Conservation (phyloP, 2,797 vertebrate genomes). For the Falco novaeseelandiae region DNA sequence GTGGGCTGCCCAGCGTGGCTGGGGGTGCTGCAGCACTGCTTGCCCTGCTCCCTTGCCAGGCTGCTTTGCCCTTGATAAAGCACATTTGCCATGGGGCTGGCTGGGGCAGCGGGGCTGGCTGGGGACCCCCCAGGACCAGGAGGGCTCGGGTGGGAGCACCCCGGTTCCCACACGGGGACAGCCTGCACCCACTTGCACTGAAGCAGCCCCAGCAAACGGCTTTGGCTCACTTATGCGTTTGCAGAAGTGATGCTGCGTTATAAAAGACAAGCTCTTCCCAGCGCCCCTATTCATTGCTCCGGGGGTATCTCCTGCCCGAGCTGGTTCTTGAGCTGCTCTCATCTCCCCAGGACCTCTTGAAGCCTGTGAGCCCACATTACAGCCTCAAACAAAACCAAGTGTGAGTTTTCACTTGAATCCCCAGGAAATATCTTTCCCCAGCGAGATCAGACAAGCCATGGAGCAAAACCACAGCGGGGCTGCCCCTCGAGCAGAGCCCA, state of each 20-base stretch:
- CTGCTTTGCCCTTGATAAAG: neutral
- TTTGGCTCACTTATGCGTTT: neutral
- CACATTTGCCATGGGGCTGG: accelerated
- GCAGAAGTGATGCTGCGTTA: accelerated
- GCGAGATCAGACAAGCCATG: accelerated
- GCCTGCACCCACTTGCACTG: accelerated
- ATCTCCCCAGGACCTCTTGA: neutral
- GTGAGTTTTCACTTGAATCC: accelerated
- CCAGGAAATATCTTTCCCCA: accelerated
- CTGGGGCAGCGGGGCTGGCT: accelerated
- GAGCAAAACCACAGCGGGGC: accelerated
- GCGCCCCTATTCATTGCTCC: accelerated
- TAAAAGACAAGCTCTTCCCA: neutral
- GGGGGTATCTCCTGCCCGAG: accelerated
- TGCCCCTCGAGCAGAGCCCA: neutral
- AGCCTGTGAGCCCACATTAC: accelerated
- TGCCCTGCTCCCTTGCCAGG: neutral
- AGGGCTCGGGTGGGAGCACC: neutral
- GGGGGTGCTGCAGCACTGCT: neutral
- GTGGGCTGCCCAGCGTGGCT: neutral
- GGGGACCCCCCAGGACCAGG: neutral
- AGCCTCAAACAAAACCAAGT: neutral
- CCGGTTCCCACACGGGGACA: accelerated
- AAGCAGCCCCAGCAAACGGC: accelerated
- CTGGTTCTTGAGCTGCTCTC: neutral